Evolutionary conservation across 92 coral and sea anemone genomes (phyloP).

Genomic region (Virgularia gustaviana): DNA sequence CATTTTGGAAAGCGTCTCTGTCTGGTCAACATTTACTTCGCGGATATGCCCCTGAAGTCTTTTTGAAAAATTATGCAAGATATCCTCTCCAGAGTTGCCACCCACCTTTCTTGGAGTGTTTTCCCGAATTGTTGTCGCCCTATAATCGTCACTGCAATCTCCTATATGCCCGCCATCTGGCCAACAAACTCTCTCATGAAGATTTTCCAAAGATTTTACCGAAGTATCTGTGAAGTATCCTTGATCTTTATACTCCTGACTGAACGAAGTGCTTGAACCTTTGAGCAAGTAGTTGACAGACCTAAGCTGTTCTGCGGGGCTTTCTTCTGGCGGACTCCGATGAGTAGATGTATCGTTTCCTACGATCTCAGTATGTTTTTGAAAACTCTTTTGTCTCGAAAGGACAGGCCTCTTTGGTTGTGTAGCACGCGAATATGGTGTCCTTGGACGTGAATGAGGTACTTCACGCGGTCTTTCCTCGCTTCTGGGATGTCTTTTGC

Average conservation of each 20-base stretch:
- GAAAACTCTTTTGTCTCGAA: slow-evolving; percentile 2
- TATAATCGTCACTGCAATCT: too few relatives aligned
- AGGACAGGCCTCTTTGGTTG: background rate
- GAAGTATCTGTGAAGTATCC: background rate
- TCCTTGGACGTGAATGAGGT: background rate
- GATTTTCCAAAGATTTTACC: background rate
- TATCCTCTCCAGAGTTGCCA: too few relatives aligned
- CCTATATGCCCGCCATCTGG: background rate
- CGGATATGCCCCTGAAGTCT: too few relatives aligned
- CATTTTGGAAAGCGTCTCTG: too few relatives aligned
- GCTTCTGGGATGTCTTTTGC: background rate
- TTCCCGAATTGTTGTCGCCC: too few relatives aligned
- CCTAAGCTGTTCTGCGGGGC: background rate
- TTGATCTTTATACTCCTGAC: background rate
- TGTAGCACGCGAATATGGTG: background rate
- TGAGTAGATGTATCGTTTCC: background rate
- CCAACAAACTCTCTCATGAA: background rate
- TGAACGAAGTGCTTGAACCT: background rate
- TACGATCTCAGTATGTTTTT: background rate
- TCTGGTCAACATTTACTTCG: too few relatives aligned
- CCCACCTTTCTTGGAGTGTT: too few relatives aligned
- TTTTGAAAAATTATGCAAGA: too few relatives aligned
- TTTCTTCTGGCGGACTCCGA: background rate
- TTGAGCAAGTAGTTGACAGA: background rate
- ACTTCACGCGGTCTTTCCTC: background rate